These are phyloP conservation scores for Pogonomyrmex californicus DNA, from an alignment of 1,140 invertebrate species.

Conservation along the genomic window DNA sequence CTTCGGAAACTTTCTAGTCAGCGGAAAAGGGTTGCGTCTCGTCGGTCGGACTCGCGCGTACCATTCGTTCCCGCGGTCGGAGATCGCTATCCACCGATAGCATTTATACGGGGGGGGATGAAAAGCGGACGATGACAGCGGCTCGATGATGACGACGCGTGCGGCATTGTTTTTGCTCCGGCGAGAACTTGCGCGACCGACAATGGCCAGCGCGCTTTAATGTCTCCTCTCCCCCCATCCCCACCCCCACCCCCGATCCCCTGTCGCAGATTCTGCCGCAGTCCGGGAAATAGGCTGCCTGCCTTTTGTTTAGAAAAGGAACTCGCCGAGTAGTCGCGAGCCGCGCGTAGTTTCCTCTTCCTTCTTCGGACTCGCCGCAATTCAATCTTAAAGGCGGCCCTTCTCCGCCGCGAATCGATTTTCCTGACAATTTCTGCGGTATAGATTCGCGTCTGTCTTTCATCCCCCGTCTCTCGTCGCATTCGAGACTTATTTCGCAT, in stretches of 20 bases:
- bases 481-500: background rate
- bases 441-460: background rate
- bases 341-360: conserved; percentile 34
- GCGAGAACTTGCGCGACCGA: conserved; percentile 25
- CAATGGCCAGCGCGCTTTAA: conserved; percentile 41
- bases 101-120: conserved; percentile 37
- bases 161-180: conserved; percentile 37
- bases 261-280: background rate
- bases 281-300: conserved; percentile 43
- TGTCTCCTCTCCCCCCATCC: background rate
- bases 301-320: conserved; percentile 40
- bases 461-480: background rate
- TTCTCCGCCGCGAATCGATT: conserved; percentile 21
- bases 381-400: conserved; percentile 38
- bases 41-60: conserved; percentile 20
- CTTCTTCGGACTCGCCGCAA: conserved; percentile 22
- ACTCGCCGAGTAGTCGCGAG: conserved; percentile 4
- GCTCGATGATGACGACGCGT: conserved; percentile 24
- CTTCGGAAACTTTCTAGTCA: conserved; percentile 40
- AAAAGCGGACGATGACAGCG: conserved; percentile 31
- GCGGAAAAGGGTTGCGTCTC: conserved; percentile 22
- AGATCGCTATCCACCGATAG: conserved; percentile 57
- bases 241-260: background rate
- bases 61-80: conserved; percentile 19
- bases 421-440: conserved; percentile 27